A percentile compares a stretch with the other conserved stretches of the same genome.
Conservation (phyloP, 2,113 vertebrate genomes). For the Corythoichthys haematopterus region DNA sequence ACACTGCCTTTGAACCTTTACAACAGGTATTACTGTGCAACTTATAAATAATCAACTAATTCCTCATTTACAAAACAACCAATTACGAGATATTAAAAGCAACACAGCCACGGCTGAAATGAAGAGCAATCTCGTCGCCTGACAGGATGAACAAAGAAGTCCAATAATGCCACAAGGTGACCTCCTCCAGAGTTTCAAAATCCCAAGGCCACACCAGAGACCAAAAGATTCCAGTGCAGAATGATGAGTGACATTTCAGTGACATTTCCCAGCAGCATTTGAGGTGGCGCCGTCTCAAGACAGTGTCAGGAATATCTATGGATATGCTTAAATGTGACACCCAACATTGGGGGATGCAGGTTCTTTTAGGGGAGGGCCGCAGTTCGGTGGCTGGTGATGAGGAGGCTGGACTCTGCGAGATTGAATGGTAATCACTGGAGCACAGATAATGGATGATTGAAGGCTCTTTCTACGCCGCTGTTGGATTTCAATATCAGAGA, state of each 20-base stretch:
- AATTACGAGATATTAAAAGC: conserved; percentile 65
- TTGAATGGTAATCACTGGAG: conserved; percentile 76
- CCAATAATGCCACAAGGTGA: conserved; percentile 58
- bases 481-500: conserved; percentile 78
- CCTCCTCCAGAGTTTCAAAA: conserved; percentile 41
- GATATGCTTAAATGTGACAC: conserved; percentile 64
- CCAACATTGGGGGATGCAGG: conserved; percentile 51
- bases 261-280: conserved; percentile 75
- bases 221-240: conserved; percentile 54
- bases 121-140: background rate
- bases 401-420: conserved; percentile 63
- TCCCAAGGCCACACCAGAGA: conserved; percentile 48
- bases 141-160: conserved; percentile 45
- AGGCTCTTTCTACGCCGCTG: conserved; percentile 71
- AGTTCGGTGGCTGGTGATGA: conserved; percentile 62
- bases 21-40: conserved; percentile 77
- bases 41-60: conserved; percentile 83
- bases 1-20: conserved; percentile 81
- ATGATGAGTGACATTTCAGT: conserved; percentile 75
- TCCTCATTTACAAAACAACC: conserved; percentile 66
- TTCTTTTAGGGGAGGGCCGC: conserved; percentile 63
- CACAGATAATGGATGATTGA: conserved; percentile 77
- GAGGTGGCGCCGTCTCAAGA: conserved; percentile 51
- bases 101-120: background rate
- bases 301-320: conserved; percentile 65